Base-by-base conservation (phyloP, 2,888 invertebrate genomes). In the Chesias legatella region DNA sequence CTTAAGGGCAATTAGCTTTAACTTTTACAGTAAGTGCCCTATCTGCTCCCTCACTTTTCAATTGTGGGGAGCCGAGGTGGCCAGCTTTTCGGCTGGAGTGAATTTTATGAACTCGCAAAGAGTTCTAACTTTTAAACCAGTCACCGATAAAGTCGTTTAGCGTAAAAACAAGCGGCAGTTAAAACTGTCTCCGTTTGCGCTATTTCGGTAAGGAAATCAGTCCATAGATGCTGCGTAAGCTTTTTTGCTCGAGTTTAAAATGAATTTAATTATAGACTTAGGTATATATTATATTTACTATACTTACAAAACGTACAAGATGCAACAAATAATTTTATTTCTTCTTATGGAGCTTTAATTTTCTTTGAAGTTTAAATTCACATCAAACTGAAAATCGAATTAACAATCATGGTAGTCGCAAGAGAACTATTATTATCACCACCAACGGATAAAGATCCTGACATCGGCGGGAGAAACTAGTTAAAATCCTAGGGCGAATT, bases 1-100 rank as follows among this genome's bases (percentile, higher is more conserved):
- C 88, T 89, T 88, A 86, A 88, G 89, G 88, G 89, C 88, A 89
- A 89, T 89, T 89, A 89, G 88, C 85, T 81, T 83, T 79, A 88
- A 88, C 88, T 88, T 88, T 88, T 83, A 84, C 85, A 80, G 83
- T 79, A 85, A 85, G 82, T 85, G 83, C 84, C 85, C 84, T 88
- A 84, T 86, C 85, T 77, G 64, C 56, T 53, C 54, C 71, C 72
- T 71, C 77, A 73, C 73, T 81, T 85, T 88, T 88, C 86, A 88
- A 88, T 88, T 86, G 85, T 78, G 81, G 86, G 84, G 82, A 77
- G 73, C 31, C 42, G 21, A 45, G 60, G 64, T 69, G 67, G 67
- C 69, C 78, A 73, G 79, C 71, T 73, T 78, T 75, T 73, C 67
- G 74, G 64, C 67, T 58, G 59, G 72, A 84, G 76, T 79, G 79